Base-by-base conservation (phyloP, 2,888 invertebrate genomes). In the Schizaphis graminum region DNA sequence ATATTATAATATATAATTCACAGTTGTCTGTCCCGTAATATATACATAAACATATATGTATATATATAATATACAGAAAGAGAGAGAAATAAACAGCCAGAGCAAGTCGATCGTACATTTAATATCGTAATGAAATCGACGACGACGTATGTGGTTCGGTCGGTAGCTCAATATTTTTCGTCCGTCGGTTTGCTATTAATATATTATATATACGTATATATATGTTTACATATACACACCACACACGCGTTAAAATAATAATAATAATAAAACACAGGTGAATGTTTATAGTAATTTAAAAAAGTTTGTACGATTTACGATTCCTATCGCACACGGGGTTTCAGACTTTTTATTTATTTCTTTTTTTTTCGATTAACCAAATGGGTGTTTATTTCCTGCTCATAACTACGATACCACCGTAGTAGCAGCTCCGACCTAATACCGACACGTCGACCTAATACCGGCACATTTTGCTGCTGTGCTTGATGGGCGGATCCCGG, bases 351-450 rank as follows among this genome's bases (percentile, higher is more conserved):
- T 77, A 77, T 77, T 77, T 77, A 49, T 87, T 87, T 87, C 5
- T 87, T 41, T 89, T 44, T 89, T 89, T 89, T 89, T 89, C 57
- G 57, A 89, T 89, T 89, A 77, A 89, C 57, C 41, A 57, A 57
- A 89, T 89, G 56, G 89, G 57, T 44, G 89, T 89, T 89, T 89
- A 57, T 77, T 77, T 77, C 77, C 77, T 77, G 77, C 77, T 41
- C 77, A 77, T 35, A 26, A 57, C 26, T 57, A 41, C 77, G 77
- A 77, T 77, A 77, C 35, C 77, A 77, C 77, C 35, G 8, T 26
- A 26, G 57, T 24, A 35, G 77, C 35, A 77, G 35, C n/a, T 67
- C n/a, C n/a, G 67, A n/a, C 67, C 67, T 35, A 77, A 53, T 53
- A 28, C 89, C 57, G 89, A 57, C 57, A 89, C n/a, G 67, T 47